phyloP scores from a whole-genome alignment of 2,888 invertebrate genomes.

The Nomada ferruginata region DNA sequence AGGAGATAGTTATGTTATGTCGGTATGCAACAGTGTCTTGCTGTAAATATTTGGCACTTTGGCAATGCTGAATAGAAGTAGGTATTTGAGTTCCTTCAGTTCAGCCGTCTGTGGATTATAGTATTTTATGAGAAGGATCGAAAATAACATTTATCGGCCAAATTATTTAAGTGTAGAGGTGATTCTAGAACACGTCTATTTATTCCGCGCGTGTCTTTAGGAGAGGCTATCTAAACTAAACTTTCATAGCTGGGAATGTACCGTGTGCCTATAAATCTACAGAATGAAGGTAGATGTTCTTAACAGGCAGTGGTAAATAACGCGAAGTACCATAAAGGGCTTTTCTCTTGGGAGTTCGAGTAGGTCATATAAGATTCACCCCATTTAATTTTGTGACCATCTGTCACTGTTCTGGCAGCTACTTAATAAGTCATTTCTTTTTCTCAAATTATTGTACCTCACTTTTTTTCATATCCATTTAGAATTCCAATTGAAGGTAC shows the following conservation, averaged over 20 bases:
- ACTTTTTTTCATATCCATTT: no score
- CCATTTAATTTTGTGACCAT: not conserved
- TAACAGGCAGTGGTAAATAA: slow-evolving; percentile 21
- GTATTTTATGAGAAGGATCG: no score
- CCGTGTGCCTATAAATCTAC: slow-evolving; percentile 13
- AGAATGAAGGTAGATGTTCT: not conserved
- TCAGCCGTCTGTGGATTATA: no score
- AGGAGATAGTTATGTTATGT: no score
- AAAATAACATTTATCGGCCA: no score
- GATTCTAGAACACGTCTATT: not conserved
- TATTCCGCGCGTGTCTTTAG: not conserved
- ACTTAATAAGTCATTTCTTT: not conserved
- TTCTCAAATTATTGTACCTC: no score
- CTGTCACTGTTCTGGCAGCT: not conserved
- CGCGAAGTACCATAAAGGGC: not conserved
- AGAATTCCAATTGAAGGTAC: no score
- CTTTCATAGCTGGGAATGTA: not conserved
- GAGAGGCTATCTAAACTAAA: slow-evolving; percentile 11
- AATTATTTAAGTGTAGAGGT: no score
- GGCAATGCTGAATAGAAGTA: no score
- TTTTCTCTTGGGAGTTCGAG: not conserved
- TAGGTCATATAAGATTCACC: not conserved
- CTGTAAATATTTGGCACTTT: no score
- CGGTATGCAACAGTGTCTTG: no score
- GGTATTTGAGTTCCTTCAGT: no score